Evolutionary conservation across 2,888 invertebrate species (phyloP), one percentile per base, ranked within the genome.

Genomic region (Ditula angustiorana): DNA sequence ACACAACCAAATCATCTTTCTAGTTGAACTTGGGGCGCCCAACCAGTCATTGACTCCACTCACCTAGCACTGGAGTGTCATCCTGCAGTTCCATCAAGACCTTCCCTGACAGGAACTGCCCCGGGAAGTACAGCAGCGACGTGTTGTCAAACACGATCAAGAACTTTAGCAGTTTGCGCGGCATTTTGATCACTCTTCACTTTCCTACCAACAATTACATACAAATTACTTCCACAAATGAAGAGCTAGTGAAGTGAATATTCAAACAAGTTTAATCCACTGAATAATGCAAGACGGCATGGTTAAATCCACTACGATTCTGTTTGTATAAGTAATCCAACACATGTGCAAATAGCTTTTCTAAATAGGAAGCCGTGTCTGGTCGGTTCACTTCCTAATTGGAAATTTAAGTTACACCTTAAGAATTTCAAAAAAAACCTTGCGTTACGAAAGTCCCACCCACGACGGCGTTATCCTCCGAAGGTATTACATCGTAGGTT

Each of bases 61-160:
- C 90, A 96, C 96, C 96, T 77, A 96, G 90, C n/a, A 97, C 97
- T 69, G 97, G 96, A 71, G 98, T 98, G 88, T 98, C 98, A 90
- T 98, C 98, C 86, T 98, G 98, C 69, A 98, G 92, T 85, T 98
- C 98, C 83, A 98, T 96, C 60, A 98, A 94, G 63, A 98, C 98
- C 81, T 98, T 95, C 41, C 98, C 98, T 60, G 97, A 97, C 71
- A 98, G 93, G 88, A 98, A 98, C 87, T 98, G 98, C 5, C 98
- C 98, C 67, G 98, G 98, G 84, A 98, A 98, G 88, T 98, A 98
- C 66, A 98, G 89, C 70, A 98, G 91, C 76, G 97, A 98, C 50
- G 98, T 97, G 85, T 98, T 98, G 90, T 98, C 98, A 90, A 98
- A 98, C 70, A 98, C 95, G 78, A 98, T 98, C 68, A 98, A 94